Evolutionary conservation across 2,113 vertebrate genomes (phyloP).

Genomic region (Leucopsar rothschildi): DNA sequence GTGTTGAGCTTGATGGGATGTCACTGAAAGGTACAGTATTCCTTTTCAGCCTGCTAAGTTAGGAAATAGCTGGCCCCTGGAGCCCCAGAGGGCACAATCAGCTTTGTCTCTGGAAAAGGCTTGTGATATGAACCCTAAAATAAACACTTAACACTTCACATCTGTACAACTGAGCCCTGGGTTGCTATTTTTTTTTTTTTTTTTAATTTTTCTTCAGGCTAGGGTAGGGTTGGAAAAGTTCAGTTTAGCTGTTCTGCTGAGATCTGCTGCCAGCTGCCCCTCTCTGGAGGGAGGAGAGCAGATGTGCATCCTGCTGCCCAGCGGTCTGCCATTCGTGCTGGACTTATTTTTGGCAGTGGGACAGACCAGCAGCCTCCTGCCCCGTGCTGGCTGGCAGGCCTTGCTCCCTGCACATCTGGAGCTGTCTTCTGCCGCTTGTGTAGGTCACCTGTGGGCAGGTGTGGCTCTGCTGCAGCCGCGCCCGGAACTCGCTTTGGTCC

Average conservation of each 20-base stretch:
- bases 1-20: slow-evolving; percentile 61
- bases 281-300: background rate
- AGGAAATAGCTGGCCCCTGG: background rate
- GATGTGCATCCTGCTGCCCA: background rate
- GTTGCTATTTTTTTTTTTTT: slow-evolving; percentile 44
- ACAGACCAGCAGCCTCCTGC: background rate
- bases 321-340: accelerated
- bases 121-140: slow-evolving; percentile 74
- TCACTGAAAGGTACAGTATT: slow-evolving; percentile 61
- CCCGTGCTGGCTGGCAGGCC: background rate
- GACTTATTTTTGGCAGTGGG: background rate
- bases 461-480: background rate
- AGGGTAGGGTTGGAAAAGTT: background rate
- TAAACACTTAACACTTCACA: slow-evolving; percentile 70
- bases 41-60: slow-evolving; percentile 52
- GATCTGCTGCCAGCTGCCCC: background rate
- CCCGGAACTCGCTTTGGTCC: background rate
- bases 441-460: background rate
- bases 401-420: background rate
- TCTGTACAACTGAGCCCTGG: slow-evolving; percentile 66
- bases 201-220: background rate
- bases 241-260: slow-evolving; percentile 2
- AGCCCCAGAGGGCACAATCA: background rate
- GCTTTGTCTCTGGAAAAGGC: slow-evolving; percentile 65
- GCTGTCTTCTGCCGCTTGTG: background rate